These are phyloP conservation scores for Pseudomyrmex dendroicus DNA, from an alignment of 1,140 invertebrate species.

Conservation along the genomic window DNA sequence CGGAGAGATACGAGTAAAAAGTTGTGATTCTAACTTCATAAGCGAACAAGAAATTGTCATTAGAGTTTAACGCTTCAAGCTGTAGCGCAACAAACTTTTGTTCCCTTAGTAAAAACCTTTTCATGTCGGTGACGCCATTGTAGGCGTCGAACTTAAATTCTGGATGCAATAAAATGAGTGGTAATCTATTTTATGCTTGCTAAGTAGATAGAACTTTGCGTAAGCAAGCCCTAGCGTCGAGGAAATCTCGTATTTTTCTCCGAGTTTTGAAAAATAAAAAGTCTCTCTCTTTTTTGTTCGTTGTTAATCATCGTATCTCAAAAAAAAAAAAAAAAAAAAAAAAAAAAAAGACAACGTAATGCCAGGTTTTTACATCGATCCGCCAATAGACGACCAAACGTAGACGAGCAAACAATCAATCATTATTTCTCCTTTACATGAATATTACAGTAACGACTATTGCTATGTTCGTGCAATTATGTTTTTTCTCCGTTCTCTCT, in stretches of 20 bases:
- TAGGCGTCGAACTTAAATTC: constrained; percentile 31
- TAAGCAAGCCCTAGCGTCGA: constrained; percentile 3
- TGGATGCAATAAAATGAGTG: constrained; percentile 20
- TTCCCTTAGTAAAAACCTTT: constrained; percentile 37
- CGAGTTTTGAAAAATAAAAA: too few relatives aligned
- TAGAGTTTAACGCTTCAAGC: constrained; percentile 48
- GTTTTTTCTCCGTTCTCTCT: neutral
- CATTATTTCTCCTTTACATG: neutral
- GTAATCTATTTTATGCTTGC: constrained; percentile 31
- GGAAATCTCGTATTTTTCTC: neutral
- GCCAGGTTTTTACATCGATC: neutral
- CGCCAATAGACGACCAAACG: too few relatives aligned
- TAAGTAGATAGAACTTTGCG: constrained; percentile 17
- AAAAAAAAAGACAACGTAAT: neutral
- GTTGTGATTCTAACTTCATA: constrained; percentile 55
- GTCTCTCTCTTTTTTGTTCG: too few relatives aligned
- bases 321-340: too few relatives aligned
- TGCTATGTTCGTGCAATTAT: neutral
- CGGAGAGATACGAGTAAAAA: constrained; percentile 20
- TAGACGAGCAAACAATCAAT: constrained; percentile 3
- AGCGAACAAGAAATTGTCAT: constrained; percentile 56
- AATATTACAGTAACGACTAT: constrained; percentile 13
- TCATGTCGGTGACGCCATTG: constrained; percentile 10
- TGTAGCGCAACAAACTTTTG: constrained; percentile 37
- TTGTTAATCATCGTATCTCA: too few relatives aligned